Evolutionary conservation across 2,888 invertebrate species (phyloP).

Genomic region (Oxytorus armatus): DNA sequence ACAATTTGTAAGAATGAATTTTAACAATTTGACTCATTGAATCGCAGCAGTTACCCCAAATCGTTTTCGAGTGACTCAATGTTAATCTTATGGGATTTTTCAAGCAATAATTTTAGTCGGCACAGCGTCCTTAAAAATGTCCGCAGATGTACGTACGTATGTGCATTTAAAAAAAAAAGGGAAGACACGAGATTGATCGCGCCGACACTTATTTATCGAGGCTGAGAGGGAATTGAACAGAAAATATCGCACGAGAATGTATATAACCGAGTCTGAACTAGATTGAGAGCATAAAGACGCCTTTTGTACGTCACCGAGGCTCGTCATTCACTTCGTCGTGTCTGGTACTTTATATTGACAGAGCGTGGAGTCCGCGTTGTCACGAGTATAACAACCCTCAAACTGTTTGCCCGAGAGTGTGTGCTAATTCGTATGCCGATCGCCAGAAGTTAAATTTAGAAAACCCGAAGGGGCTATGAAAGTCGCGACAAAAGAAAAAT

Average conservation of each 20-base stretch:
- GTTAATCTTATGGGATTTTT: neutral
- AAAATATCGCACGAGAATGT: conserved; percentile 31
- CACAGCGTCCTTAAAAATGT: conserved; percentile 6
- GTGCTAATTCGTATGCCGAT: conserved; percentile 52
- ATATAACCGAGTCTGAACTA: conserved; percentile 44
- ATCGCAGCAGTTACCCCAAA: neutral
- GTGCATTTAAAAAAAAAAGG: conserved; percentile 2
- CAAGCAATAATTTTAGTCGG: neutral
- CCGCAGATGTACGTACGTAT: neutral
- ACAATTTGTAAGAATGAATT: too few relatives aligned
- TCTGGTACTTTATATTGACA: conserved; percentile 58
- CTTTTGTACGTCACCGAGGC: conserved; percentile 60
- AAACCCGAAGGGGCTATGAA: conserved; percentile 18
- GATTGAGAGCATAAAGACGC: conserved; percentile 68
- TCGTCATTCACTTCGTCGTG: conserved; percentile 54
- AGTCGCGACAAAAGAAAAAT: conserved; percentile 33
- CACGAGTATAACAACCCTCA: conserved; percentile 38
- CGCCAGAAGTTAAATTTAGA: conserved; percentile 51
- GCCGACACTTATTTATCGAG: conserved; percentile 23
- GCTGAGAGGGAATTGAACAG: conserved; percentile 42
- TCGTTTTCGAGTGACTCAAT: neutral
- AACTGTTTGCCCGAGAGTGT: conserved; percentile 33
- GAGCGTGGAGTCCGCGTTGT: conserved; percentile 52
- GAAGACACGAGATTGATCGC: conserved; percentile 19
- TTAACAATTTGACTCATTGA: too few relatives aligned